Evolutionary conservation across 2,888 invertebrate genomes (phyloP).

Genomic region (Dynastes hyllus): DNA sequence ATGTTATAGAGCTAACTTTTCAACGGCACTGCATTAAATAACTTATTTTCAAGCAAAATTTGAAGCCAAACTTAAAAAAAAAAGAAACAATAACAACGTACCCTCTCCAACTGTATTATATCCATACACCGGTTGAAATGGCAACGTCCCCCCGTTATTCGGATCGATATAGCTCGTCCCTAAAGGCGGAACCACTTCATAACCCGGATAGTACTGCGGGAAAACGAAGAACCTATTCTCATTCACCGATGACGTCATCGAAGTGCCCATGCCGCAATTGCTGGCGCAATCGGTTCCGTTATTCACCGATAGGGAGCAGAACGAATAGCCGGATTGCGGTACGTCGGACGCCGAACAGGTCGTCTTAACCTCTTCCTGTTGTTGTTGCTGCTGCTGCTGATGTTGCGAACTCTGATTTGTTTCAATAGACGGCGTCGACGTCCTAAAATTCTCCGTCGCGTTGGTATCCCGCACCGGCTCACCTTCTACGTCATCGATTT

Average conservation of each 20-base stretch:
- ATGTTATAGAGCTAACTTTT: no score
- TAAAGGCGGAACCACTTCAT: conserved; percentile 61
- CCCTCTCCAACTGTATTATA: conserved; percentile 34
- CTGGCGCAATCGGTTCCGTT: conserved; percentile 7
- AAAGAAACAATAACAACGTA: not conserved
- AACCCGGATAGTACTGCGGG: conserved; percentile 66
- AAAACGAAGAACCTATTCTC: conserved; percentile 65
- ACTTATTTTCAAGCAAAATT: no score
- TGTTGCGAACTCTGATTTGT: not conserved
- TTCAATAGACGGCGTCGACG: conserved; percentile 1
- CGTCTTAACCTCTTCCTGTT: not conserved
- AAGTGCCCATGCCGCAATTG: not conserved
- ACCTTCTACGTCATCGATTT: conserved; percentile 47
- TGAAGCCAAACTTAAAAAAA: not conserved
- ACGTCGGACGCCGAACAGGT: not conserved
- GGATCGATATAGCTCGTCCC: conserved; percentile 13
- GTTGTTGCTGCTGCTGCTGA: not conserved
- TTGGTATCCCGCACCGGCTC: not conserved
- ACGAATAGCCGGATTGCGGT: conserved; percentile 4
- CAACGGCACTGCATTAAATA: no score
- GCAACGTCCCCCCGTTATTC: not conserved
- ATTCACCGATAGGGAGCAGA: conserved; percentile 9
- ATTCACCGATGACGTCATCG: conserved; percentile 23
- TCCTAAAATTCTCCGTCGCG: not conserved
- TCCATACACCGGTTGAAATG: conserved; percentile 14